Evolutionary conservation across 2,888 invertebrate species (phyloP).

Genomic region (Abrostola tripartita): DNA sequence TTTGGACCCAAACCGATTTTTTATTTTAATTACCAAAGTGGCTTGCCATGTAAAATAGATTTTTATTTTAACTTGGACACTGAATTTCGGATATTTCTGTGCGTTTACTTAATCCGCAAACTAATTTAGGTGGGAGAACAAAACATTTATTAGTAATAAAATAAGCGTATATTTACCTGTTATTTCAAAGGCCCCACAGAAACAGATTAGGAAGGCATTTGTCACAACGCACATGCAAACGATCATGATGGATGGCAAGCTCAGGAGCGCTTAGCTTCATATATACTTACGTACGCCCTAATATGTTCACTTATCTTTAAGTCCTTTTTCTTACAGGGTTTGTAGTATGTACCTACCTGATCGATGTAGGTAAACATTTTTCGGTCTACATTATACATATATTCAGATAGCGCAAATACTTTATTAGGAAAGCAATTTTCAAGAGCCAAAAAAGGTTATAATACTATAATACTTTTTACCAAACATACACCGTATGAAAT

Average conservation of each 20-base stretch:
- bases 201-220: slow-evolving; percentile 78
- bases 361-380: no score
- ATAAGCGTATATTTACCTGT: slow-evolving; percentile 54
- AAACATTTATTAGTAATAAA: slow-evolving; percentile 23
- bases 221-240: slow-evolving; percentile 75
- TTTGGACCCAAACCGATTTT: no score
- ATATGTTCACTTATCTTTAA: slow-evolving; percentile 12
- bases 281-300: slow-evolving; percentile 9
- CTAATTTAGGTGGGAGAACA: neutral
- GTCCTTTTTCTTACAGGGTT: neutral
- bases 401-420: no score
- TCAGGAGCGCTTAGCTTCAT: slow-evolving; percentile 44
- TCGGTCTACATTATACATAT: no score
- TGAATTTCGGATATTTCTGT: neutral
- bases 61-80: neutral
- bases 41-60: neutral
- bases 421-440: no score
- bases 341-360: neutral
- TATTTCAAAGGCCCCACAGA: slow-evolving; percentile 46
- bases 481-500: no score
- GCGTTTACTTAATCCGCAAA: neutral
- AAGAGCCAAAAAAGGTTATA: no score
- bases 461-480: no score
- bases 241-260: slow-evolving; percentile 74
- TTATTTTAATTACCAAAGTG: neutral